Base-by-base conservation (phyloP, 1,140 invertebrate species). In the Drosophila kepulauana region DNA sequence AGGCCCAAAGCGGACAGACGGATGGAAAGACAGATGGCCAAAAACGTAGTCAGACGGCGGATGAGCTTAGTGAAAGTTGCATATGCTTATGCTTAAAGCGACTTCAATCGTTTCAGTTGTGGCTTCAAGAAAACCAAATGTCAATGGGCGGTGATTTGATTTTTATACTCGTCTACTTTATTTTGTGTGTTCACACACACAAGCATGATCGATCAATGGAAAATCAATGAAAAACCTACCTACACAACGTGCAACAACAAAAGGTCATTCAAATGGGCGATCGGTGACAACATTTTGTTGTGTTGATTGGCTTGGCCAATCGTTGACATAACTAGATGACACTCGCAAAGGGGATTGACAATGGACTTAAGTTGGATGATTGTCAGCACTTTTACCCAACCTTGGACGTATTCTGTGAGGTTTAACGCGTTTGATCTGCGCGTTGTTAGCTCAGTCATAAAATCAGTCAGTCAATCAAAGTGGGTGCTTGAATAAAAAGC, bases 181-280 rank as follows among this genome's bases (percentile, higher is more conserved):
- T 25, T 25, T 25, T 25, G 20, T 25, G 20, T 25, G 20, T n/a
- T n/a, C n/a, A n/a, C n/a, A n/a, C n/a, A n/a, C n/a, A n/a, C n/a
- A n/a, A n/a, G 20, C 11, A 41, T 35, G 48, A 58, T 45, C 35
- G 16, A 41, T 38, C 48, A 65, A 54, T 43, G 25, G 41, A 65
- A 65, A 65, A 65, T 65, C 63, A 65, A 65, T 65, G 63, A 67
- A 67, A 57, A 67, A 35, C 64, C 52, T 8, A 35, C n/a, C 56
- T 51, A 56, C 28, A 16, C 25, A 51, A 69, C 49, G 8, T 10
- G 35, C 35, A 54, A 30, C 35, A 52, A 54, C 25, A 54, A n/a
- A 52, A 43, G 46, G 45, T 61, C 30, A 56, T 30, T 66, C 68
- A 25, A 61, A 33, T 49, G 25, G 13, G 3, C 49, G 35, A 62